These are phyloP conservation scores for Drosophila helvetica DNA, from an alignment of 2,888 invertebrate species.

Conservation along the genomic window DNA sequence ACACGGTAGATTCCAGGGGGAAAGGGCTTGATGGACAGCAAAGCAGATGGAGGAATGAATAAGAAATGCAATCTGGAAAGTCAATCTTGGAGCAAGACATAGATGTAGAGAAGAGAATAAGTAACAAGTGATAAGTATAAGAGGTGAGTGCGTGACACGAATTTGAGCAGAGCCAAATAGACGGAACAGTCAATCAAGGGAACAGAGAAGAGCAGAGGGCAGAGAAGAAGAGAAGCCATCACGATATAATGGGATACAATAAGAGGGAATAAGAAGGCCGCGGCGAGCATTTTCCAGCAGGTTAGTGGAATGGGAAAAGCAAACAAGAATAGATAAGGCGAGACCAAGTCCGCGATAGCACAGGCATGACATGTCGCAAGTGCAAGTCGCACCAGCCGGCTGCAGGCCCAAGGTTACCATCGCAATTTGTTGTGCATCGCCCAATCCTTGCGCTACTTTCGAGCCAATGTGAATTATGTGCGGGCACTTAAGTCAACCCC, in stretches of 20 bases:
- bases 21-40: neutral
- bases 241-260: too few species aligned
- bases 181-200: too few species aligned
- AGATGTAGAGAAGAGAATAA: neutral
- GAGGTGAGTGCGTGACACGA: slow-evolving; percentile 2
- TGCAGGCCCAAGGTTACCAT: slow-evolving; percentile 59
- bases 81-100: slow-evolving; percentile 21
- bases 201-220: too few species aligned
- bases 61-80: slow-evolving; percentile 19
- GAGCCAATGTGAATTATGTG: slow-evolving; percentile 67
- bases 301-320: too few species aligned
- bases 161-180: neutral
- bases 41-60: slow-evolving; percentile 5
- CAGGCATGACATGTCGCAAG: too few species aligned
- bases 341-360: too few species aligned
- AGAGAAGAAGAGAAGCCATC: too few species aligned
- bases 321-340: too few species aligned
- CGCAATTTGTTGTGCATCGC: slow-evolving; percentile 58
- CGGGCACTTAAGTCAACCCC: slow-evolving; percentile 50
- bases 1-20: neutral
- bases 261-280: too few species aligned
- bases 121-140: neutral
- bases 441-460: slow-evolving; percentile 74
- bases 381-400: neutral
- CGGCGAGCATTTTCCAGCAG: too few species aligned